Conservation (phyloP, 2,113 vertebrate species). For the Acanthochromis polyacanthus region DNA sequence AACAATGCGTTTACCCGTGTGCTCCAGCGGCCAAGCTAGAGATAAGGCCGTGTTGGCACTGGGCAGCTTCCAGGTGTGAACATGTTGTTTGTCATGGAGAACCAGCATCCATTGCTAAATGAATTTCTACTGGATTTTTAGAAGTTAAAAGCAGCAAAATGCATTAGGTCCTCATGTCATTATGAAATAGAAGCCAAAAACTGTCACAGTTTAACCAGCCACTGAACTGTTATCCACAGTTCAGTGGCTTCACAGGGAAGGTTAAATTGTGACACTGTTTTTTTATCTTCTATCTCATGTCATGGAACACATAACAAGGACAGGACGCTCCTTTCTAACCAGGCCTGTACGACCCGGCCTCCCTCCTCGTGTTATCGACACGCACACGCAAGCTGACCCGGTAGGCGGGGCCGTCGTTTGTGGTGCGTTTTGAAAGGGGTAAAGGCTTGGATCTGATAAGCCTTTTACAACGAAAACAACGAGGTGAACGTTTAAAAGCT, state of each 20-base stretch:
- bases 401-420: constrained; percentile 39
- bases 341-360: background rate
- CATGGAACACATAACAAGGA: constrained; percentile 23
- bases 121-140: background rate
- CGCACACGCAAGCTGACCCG: constrained; percentile 6
- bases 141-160: constrained; percentile 4
- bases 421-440: constrained; percentile 54
- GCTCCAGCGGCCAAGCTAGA: constrained; percentile 16
- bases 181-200: background rate
- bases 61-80: constrained; percentile 34
- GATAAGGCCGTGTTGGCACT: constrained; percentile 37
- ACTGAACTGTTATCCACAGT: constrained; percentile 7
- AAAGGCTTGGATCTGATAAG: constrained; percentile 68
- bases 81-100: constrained; percentile 13
- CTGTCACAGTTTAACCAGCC: too few species aligned
- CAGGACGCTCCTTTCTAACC: constrained; percentile 10
- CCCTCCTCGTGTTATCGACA: constrained; percentile 11
- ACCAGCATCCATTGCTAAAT: background rate
- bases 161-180: background rate
- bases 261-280: constrained; percentile 21
- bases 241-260: background rate
- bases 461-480: constrained; percentile 70
- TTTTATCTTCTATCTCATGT: constrained; percentile 51
- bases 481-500: constrained; percentile 53
- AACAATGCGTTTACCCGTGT: constrained; percentile 42